phyloP scores from a whole-genome alignment of 1,140 invertebrate species.

The Drosophila lowei region DNA sequence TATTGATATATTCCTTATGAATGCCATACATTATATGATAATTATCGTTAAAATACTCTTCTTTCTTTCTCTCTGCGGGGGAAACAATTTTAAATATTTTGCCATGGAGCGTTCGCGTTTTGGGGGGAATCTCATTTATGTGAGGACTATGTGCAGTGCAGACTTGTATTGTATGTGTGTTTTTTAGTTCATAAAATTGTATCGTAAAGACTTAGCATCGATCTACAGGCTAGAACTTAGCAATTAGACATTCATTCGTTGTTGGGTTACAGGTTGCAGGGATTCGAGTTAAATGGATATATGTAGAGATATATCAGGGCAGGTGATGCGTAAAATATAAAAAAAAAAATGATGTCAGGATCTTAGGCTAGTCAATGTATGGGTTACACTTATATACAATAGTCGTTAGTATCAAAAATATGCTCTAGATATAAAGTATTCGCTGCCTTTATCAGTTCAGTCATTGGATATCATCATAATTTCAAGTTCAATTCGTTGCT shows the following conservation, averaged over 20 bases:
- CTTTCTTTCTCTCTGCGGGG: slow-evolving; percentile 2
- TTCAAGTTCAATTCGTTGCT: slow-evolving; percentile 69
- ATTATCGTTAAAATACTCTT: slow-evolving; percentile 52
- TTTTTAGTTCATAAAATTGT: slow-evolving; percentile 14
- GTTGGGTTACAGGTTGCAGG: slow-evolving; percentile 29
- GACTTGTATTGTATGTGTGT: neutral
- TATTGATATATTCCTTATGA: slow-evolving; percentile 45
- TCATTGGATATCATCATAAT: slow-evolving; percentile 54
- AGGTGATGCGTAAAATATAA: slow-evolving; percentile 1
- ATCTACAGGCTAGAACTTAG: slow-evolving; percentile 27
- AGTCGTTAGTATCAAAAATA: slow-evolving; percentile 45
- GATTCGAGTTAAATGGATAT: slow-evolving; percentile 10
- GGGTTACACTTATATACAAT: slow-evolving; percentile 44
- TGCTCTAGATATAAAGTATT: slow-evolving; percentile 54
- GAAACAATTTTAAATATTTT: slow-evolving; percentile 14
- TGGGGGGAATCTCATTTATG: slow-evolving; percentile 5
- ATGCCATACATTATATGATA: slow-evolving; percentile 51
- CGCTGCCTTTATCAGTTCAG: slow-evolving; percentile 77
- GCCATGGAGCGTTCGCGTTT: slow-evolving; percentile 2
- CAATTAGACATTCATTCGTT: slow-evolving; percentile 31
- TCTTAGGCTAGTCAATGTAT: slow-evolving; percentile 17
- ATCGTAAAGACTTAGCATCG: slow-evolving; percentile 28
- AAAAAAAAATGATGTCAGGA: neutral
- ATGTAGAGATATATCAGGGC: neutral
- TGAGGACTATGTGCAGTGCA: slow-evolving; percentile 12